Base-by-base conservation (phyloP, 2,888 invertebrate species). In the Nephrocerus scutellatus region DNA sequence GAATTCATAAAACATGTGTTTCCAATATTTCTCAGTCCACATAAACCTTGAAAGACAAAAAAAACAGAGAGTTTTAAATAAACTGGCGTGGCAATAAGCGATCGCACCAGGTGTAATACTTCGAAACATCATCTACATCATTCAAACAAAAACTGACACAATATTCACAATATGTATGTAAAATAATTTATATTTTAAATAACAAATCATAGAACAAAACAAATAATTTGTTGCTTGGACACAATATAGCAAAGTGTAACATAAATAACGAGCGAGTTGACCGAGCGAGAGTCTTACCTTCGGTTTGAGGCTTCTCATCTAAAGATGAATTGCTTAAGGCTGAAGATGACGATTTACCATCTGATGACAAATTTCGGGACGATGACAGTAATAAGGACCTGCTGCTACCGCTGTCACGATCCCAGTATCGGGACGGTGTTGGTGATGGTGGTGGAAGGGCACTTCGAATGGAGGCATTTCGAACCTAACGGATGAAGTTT, bases 1-100 rank as follows among this genome's bases (percentile, higher is more conserved):
- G 69, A 70, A 54, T 68, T 69, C 68, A 70, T 68, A 46, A 68
- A 69, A 50, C 70, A 69, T 41, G 69, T 69, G 72, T 92, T 92
- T 53, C 92, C 92, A 62, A 92, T 88, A 72, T 93, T 93, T 55
- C 85, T 77, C 41, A 93, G 76, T n/a, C 92, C 92, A 66, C 87
- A 85, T 46, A 89, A 71, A 55, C 82, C 82, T 74, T 71, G 47
- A 62, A 48, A 6, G 16, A 36, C 5, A 28, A 23, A 36, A 20
- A 25, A 21, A n/a, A 16, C 6, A 26, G 14, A 36, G 7, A 33
- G 10, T 20, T 35, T 23, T 36, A 16, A 34, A 34, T 37, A 25
- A 30, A 36, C 36, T 35, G 43, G 56, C 52, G 54, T 39, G 50
- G 53, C 52, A 56, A 52, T 50, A 43, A 41, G 39, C 35, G 25